Conservation (phyloP, 2,797 vertebrate genomes). For the Coracias cyanogaster region DNA sequence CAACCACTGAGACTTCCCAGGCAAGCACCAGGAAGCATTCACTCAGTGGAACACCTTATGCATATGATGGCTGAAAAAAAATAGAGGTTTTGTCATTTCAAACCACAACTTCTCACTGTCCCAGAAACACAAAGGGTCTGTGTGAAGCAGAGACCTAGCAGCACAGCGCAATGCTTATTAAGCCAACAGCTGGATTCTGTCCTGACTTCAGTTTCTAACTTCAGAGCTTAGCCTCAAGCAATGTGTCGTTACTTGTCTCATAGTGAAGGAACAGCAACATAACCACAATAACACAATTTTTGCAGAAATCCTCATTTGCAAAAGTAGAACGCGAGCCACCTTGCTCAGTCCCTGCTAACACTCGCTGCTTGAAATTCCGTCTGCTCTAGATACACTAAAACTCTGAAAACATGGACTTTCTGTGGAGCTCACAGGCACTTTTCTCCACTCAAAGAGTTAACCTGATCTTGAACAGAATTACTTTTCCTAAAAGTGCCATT, state of each 20-base stretch:
- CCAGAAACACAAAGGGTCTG: background rate
- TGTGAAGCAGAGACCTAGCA: background rate
- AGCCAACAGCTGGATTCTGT: background rate
- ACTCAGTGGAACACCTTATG: background rate
- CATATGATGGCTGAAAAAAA: background rate
- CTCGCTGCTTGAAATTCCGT: background rate
- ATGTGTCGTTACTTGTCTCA: background rate
- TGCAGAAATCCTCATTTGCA: conserved; percentile 23
- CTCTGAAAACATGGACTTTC: background rate
- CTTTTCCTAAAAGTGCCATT: background rate
- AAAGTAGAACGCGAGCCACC: background rate
- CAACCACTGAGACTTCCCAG: background rate
- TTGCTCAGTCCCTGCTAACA: accelerated
- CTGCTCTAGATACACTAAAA: background rate
- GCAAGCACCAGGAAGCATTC: background rate
- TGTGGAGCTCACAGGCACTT: background rate
- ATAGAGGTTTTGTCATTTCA: background rate
- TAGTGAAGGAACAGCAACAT: background rate
- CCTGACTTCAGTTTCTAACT: background rate
- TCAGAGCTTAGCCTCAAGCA: conserved; percentile 1
- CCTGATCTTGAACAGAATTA: background rate
- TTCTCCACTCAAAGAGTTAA: background rate
- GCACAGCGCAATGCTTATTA: background rate
- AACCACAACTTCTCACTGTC: background rate
- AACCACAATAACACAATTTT: background rate